Base-by-base conservation (phyloP, 1,140 invertebrate genomes). In the Fopius arisanus region DNA sequence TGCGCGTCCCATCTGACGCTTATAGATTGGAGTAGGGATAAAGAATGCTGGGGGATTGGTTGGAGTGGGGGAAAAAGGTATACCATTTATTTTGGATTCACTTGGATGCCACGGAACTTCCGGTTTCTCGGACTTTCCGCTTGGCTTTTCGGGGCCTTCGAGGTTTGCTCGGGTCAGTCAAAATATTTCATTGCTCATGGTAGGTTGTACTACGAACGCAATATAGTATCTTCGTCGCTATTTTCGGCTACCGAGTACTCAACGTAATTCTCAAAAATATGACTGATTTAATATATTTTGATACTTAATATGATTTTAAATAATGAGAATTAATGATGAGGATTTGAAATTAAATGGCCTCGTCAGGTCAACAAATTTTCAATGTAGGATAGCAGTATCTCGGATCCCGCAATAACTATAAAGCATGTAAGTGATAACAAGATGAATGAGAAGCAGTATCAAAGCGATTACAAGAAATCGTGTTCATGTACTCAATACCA, bases 71-170 rank as follows among this genome's bases (percentile, higher is more conserved):
- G 59, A 63, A 48, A 59, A 59, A 59, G 26, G 21, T 26, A 6
- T 16, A 78, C 79, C 76, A 83, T 82, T 83, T 83, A 80, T 78
- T 62, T 70, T 76, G 78, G 62, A 63, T 51, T 66, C 43, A 48
- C 48, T 59, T 19, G 23, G 31, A 14, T n/a, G 23, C 21, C 40
- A 14, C 7, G 43, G 43, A 48, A 19, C 54, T 59, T 59, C 16
- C 54, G 14, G 54, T 59, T 48, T 59, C 23, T 26, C 54, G 16
- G 16, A 26, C 3, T 28, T 59, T 59, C 5, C 4, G 21, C 6
- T 4, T 26, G 9, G 19, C 21, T 59, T 59, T 28, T 59, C 14
- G 33, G 33, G 33, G 43, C 16, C 16, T 48, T 48, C 33, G 33
- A 6, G 4, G 33, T 37, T 6, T 6, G 43, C n/a, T 16, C n/a